Base-by-base conservation (phyloP, 2,888 invertebrate genomes). In the Elysia crispata region DNA sequence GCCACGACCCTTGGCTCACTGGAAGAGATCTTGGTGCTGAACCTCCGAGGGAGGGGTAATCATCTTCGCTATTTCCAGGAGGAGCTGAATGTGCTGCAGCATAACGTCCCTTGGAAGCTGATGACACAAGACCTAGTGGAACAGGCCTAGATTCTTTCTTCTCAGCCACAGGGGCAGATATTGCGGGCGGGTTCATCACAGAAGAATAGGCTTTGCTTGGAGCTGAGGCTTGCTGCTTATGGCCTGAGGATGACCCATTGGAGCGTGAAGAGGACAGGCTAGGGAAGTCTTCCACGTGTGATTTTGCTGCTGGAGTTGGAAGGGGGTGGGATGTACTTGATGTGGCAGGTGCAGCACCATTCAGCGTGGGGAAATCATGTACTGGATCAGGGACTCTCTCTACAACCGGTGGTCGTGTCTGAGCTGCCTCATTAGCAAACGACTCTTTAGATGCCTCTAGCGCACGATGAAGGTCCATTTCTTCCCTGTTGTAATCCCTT, bases 291-390 rank as follows among this genome's bases (percentile, higher is more conserved):
- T 82, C 81, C 25, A 74, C 77, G 6, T 3, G 66, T 23, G 66
- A 66, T 28, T 28, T 23, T 23, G 5, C 15, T 3, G 15, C 20
- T 6, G 60, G 60, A 60, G 60, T 6, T 60, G 60, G 60, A 6
- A 20, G 20, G 60, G 60, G 6, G 11, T 41, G 41, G 11, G 11
- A 6, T 41, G 41, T 11, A 20, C 15, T 31, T 1, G 72, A 30
- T 54, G 73, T 76, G 1, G n/a, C 30, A 15, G 25, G 23, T 11
- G 81, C 80, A 3, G 73, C 57, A 41, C 83, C 83, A 57, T 84
- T 86, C 89, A 90, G 69, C 90, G 91, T 15, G 92, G 93, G 54
- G 81, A 91, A 91, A 64, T 91, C 90, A 60, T 88, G 84, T 31
- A 88, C 88, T 67, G 79, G 75, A 18, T 67, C 77, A 18, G 81